phyloP scores from a whole-genome alignment of 2,113 vertebrate species.

The Corvus hawaiiensis region DNA sequence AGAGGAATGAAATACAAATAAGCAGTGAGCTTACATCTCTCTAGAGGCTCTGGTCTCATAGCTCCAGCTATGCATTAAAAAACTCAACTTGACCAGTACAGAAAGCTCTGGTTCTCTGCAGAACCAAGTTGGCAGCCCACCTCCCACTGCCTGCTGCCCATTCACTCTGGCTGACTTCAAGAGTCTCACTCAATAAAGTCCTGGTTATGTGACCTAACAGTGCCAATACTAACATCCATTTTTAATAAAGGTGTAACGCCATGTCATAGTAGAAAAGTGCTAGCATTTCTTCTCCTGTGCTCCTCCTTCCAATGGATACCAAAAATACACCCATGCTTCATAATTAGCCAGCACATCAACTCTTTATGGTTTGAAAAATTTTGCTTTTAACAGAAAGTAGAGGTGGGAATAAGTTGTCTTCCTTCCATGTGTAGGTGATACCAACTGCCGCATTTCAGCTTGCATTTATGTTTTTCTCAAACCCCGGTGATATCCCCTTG shows the following conservation, averaged over 20 bases:
- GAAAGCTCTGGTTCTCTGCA: neutral
- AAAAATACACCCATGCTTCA: neutral
- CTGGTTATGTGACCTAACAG: neutral
- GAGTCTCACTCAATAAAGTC: neutral
- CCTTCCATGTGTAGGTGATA: neutral
- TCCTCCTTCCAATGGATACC: neutral
- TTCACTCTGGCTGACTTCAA: neutral
- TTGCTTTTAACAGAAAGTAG: neutral
- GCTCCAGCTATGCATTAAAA: neutral
- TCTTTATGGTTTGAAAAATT: neutral
- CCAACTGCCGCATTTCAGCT: neutral
- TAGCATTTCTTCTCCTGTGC: neutral
- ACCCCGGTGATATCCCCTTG: neutral
- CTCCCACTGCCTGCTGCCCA: neutral
- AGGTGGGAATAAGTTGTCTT: neutral
- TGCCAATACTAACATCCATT: neutral
- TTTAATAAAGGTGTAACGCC: neutral
- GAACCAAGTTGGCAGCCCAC: neutral
- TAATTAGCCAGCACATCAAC: accelerated
- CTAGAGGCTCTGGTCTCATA: neutral
- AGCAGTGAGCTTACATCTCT: neutral
- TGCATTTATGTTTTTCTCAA: neutral
- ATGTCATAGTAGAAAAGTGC: neutral
- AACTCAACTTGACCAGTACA: neutral
- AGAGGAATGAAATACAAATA: neutral